These are phyloP conservation scores for Lasaia peninsularis DNA, from an alignment of 1,140 invertebrate species.

Conservation along the genomic window DNA sequence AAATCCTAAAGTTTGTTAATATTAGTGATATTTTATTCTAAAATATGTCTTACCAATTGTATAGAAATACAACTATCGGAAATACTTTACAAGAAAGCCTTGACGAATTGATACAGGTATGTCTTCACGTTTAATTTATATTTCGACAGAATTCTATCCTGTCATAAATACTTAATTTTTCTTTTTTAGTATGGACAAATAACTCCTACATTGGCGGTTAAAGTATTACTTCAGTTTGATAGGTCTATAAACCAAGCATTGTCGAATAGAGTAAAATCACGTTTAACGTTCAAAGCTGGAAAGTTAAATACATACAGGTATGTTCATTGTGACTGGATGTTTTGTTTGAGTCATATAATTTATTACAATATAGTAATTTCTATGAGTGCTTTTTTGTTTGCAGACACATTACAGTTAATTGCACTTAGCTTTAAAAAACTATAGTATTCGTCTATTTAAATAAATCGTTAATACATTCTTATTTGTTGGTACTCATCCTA, in stretches of 20 bases:
- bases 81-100: conserved; percentile 96
- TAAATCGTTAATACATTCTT: no score
- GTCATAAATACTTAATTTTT: conserved; percentile 31
- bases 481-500: no score
- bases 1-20: no score
- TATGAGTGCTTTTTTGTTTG: no score
- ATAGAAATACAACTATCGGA: conserved; percentile 97
- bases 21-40: background rate
- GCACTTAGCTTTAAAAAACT: no score
- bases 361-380: no score
- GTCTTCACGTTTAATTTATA: conserved; percentile 27
- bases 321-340: background rate
- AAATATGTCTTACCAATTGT: conserved; percentile 95
- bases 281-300: conserved; percentile 96
- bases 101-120: conserved; percentile 65
- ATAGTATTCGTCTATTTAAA: no score
- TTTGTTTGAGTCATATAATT: no score
- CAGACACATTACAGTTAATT: no score
- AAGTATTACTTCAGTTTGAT: conserved; percentile 97
- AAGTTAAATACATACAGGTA: conserved; percentile 97
- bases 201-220: conserved; percentile 92
- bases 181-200: conserved; percentile 95
- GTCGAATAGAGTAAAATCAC: conserved; percentile 93
- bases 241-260: conserved; percentile 97
- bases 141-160: background rate